Evolutionary conservation across 2,888 invertebrate genomes (phyloP), one percentile per base, ranked within the genome.

Genomic region (Gymnocheta viridis): DNA sequence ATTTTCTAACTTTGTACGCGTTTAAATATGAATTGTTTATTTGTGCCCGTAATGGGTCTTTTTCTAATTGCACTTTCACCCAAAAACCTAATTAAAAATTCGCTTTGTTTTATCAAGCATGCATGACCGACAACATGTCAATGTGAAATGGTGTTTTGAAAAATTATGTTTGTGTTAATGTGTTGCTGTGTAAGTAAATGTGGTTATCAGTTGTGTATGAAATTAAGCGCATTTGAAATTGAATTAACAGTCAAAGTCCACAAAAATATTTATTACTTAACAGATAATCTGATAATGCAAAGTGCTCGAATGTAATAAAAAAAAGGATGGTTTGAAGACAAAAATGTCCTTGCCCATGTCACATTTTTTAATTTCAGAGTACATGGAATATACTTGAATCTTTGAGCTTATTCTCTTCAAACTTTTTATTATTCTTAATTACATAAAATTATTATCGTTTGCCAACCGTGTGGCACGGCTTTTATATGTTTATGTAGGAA

Each of bases 61-160:
- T 67, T 62, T 62, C 22, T 69, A 38, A 35, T 70, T 62, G 51
- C 38, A 54, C 60, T 62, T 51, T 70, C 62, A 78, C 60, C 60
- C 41, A 78, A 78, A 67, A 69, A 60, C 41, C 41, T 69, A 62
- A 78, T 60, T 69, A 58, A 78, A 70, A 70, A 54, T 69, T 51
- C 51, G 51, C 69, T 70, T 70, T 78, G 60, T 66, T 54, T 74
- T 22, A 32, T 64, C 69, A 69, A 49, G 79, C 66, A 51, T 74
- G 67, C 62, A 81, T 62, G 81, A 69, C 62, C 60, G 44, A 67
- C 32, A 67, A 49, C 76, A 76, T 77, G 82, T 76, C 82, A 77
- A 72, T 82, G 76, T 41, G 70, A 77, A 49, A 78, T 38, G 60
- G 22, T 51, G 27, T 69, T 69, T 41, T 41, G 67, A 49, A n/a